Evolutionary conservation across 2,797 vertebrate species (phyloP).

Genomic region (Nannoperca obscura): DNA sequence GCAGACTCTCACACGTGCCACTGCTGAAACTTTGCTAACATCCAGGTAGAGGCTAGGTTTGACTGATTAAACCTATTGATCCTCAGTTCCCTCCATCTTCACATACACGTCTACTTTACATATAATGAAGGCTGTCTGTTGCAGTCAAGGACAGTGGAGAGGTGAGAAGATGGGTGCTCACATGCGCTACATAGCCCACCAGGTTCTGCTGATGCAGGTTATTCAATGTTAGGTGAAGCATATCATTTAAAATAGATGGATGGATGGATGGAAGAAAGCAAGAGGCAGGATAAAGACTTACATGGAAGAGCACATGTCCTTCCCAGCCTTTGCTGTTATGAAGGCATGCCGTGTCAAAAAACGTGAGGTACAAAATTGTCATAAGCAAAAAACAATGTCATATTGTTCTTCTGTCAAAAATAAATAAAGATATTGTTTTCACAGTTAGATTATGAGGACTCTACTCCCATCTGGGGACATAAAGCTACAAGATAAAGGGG

Average conservation of each 20-base stretch:
- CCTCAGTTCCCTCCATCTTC: constrained; percentile 31
- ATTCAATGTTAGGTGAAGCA: constrained; percentile 47
- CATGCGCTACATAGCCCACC: constrained; percentile 2
- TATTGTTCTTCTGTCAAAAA: neutral
- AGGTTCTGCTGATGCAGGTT: constrained; percentile 64
- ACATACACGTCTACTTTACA: constrained; percentile 8
- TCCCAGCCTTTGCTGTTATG: constrained; percentile 17
- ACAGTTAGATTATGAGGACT: neutral
- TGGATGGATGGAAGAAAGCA: constrained; percentile 7
- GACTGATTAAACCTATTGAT: constrained; percentile 42
- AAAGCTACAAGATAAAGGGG: neutral
- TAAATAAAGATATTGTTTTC: neutral
- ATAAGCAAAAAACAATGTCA: too few species aligned
- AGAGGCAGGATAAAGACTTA: constrained; percentile 44
- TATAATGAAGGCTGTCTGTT: constrained; percentile 28
- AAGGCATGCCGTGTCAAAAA: constrained; percentile 10
- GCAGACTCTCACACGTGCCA: constrained; percentile 17
- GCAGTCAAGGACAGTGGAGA: constrained; percentile 44
- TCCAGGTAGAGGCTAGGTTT: constrained; percentile 3
- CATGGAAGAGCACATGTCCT: constrained; percentile 56
- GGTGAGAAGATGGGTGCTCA: constrained; percentile 34
- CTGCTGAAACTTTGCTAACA: constrained; percentile 32
- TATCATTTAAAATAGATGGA: constrained; percentile 44
- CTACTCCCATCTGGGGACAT: neutral
- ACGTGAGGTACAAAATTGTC: neutral